phyloP scores from a whole-genome alignment of 2,113 vertebrate species.

The Taurulus bubalis region DNA sequence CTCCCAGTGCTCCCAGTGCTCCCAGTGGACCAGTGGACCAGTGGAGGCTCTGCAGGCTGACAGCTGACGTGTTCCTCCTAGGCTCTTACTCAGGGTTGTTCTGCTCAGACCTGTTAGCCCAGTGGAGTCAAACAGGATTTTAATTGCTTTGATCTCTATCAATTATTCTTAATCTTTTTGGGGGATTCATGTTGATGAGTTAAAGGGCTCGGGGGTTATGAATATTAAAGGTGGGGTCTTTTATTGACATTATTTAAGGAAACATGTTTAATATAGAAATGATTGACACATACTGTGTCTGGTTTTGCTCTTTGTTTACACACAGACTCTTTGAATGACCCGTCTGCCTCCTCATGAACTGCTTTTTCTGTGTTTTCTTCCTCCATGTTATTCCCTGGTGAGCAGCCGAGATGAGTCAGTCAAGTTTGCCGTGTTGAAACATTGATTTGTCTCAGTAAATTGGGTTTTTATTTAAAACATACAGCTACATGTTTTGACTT shows the following conservation, averaged over 20 bases:
- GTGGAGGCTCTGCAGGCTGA: not conserved
- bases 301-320: constrained; percentile 21
- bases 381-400: constrained; percentile 7
- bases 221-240: constrained; percentile 29
- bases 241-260: constrained; percentile 71
- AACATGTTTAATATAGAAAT: constrained; percentile 53
- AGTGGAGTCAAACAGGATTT: constrained; percentile 35
- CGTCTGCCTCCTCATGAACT: not conserved
- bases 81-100: constrained; percentile 36
- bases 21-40: not conserved
- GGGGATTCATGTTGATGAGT: constrained; percentile 10
- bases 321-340: constrained; percentile 1
- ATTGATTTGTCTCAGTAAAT: not conserved
- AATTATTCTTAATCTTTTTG: constrained; percentile 21
- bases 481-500: not conserved
- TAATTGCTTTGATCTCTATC: constrained; percentile 33
- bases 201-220: constrained; percentile 26
- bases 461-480: not conserved
- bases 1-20: not conserved
- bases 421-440: not conserved
- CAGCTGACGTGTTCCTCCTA: not conserved
- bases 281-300: constrained; percentile 22
- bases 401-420: constrained; percentile 31
- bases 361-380: not conserved
- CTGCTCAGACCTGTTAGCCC: constrained; percentile 11